Base-by-base conservation (phyloP, 2,113 vertebrate species). In the Electrona antarctica region DNA sequence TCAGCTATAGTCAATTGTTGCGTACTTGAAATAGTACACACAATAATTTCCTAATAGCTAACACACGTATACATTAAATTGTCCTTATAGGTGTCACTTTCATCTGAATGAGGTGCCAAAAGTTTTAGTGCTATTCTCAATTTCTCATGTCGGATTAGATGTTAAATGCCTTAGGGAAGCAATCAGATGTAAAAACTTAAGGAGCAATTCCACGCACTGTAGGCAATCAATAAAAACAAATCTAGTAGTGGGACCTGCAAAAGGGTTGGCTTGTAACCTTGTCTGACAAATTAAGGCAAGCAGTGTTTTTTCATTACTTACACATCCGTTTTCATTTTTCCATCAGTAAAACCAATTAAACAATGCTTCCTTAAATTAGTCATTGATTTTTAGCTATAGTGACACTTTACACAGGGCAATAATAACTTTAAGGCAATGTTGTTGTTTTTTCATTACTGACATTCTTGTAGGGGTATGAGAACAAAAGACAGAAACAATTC, bases 301-400 rank as follows among this genome's bases (percentile, higher is more conserved):
- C 69, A 2, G 71, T 81, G 82, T 84, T 88, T 74, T 90, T 91
- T 90, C 86, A 91, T 92, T 91, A 92, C 89, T 82, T 82, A 88
- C 82, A 91, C 88, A 90, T 92, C 91, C 91, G 88, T 69, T 91
- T 92, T 90, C 91, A 88, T 91, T 92, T 90, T 90, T 73, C 83
- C 85, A 90, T 86, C 81, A 77, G 84, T 78, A 77, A 74, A 91
- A 89, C 74, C 91, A 92, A 92, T 92, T 92, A 91, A 90, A 87
- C 87, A 88, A 84, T 78, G 85, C 80, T 78, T 78, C 84, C 80
- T 90, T 87, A 88, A 90, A 92, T 90, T 87, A 92, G 83, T 77
- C 88, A 90, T 91, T 88, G 90, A 92, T 89, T 91, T 90, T 89
- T 83, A 81, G 84, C 85, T 62, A 74, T 77, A 83, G 89, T 90